Conservation (phyloP, 2,888 invertebrate genomes). For the Pyralis farinalis region DNA sequence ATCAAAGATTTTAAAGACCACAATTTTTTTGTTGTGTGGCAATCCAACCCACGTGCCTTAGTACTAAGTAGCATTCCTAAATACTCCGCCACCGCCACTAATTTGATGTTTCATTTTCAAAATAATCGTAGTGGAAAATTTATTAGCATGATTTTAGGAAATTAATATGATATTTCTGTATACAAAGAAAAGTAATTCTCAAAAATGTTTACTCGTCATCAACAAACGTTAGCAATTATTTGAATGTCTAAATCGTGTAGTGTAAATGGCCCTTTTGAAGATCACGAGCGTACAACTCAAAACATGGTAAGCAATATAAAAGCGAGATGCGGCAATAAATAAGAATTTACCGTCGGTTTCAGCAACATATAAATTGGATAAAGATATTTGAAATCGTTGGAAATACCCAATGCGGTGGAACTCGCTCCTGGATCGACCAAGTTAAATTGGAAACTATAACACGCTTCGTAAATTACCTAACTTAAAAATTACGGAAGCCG, state of each 20-base stretch:
- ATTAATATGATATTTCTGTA: too few species aligned
- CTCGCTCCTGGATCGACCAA: background rate
- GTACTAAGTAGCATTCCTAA: too few species aligned
- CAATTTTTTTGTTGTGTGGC: too few species aligned
- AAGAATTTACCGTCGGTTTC: constrained; percentile 36
- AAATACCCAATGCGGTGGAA: constrained; percentile 3
- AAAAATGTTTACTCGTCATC: too few species aligned
- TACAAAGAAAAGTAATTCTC: too few species aligned
- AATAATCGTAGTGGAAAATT: too few species aligned
- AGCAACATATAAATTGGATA: constrained; percentile 52
- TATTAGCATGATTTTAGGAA: too few species aligned
- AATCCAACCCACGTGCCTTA: too few species aligned
- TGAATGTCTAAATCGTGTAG: constrained; percentile 13
- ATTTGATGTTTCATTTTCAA: too few species aligned
- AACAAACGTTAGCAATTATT: too few species aligned
- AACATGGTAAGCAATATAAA: constrained; percentile 27
- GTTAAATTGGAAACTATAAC: constrained; percentile 7
- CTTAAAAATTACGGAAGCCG: background rate
- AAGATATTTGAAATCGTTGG: constrained; percentile 55
- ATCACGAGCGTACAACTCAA: constrained; percentile 23
- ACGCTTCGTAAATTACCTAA: background rate
- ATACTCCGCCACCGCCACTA: too few species aligned
- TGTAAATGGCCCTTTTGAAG: constrained; percentile 18
- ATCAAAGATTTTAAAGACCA: too few species aligned
- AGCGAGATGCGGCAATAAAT: constrained; percentile 38